A percentile compares a stretch with the other conserved stretches of the same genome.
Evolutionary conservation across 2,113 vertebrate species (phyloP).

Genomic region (Phyllostomus hastatus): DNA sequence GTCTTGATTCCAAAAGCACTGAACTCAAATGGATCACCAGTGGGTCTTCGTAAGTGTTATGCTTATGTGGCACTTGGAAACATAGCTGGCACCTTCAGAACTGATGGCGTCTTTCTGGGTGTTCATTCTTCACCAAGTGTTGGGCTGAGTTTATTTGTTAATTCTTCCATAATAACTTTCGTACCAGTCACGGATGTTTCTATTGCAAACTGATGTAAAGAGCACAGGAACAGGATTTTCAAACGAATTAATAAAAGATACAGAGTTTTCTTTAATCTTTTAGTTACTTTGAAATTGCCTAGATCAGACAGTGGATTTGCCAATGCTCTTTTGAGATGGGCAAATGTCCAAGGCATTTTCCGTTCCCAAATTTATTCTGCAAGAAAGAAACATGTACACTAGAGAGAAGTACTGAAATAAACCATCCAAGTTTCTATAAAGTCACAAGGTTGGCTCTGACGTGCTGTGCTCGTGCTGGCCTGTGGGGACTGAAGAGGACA

Average conservation of each 20-base stretch:
- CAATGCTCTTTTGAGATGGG: background rate
- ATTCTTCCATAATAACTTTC: slow-evolving; percentile 4
- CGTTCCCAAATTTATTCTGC: background rate
- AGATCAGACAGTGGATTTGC: background rate
- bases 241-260: background rate
- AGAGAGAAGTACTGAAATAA: background rate
- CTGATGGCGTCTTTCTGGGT: background rate
- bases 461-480: too few species aligned
- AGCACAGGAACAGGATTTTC: background rate
- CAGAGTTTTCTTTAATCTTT: background rate
- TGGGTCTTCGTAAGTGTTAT: background rate
- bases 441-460: background rate
- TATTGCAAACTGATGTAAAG: background rate
- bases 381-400: background rate
- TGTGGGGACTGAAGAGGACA: background rate
- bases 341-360: background rate
- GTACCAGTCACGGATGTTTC: background rate
- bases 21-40: background rate
- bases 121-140: background rate
- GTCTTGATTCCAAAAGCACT: background rate
- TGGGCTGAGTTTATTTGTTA: background rate
- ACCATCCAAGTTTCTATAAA: background rate
- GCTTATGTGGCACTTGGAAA: background rate
- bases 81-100: background rate
- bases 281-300: background rate